These are phyloP conservation scores for Oceanodroma leucorhoa DNA, from an alignment of 2,797 vertebrate genomes.

Conservation along the genomic window DNA sequence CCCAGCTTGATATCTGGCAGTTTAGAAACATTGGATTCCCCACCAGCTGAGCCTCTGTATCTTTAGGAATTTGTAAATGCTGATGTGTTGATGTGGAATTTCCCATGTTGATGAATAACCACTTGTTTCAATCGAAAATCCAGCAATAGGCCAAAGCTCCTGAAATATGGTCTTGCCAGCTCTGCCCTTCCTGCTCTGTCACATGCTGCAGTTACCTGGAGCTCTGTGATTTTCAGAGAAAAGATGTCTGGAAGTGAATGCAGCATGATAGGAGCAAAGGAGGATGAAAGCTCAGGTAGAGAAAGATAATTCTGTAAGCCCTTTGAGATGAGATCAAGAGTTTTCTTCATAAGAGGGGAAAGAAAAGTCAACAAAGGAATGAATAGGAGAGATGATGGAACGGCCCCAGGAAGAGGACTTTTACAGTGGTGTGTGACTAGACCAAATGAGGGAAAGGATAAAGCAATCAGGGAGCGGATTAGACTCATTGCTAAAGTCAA, in stretches of 20 bases:
- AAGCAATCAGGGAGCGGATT: background rate
- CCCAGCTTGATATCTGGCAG: background rate
- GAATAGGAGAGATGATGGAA: background rate
- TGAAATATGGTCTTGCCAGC: background rate
- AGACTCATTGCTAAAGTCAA: background rate
- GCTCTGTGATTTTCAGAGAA: background rate
- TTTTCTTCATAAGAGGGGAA: background rate
- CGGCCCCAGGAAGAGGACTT: background rate
- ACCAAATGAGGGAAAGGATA: background rate
- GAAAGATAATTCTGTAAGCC: background rate
- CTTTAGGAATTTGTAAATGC: background rate
- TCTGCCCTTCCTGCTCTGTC: background rate
- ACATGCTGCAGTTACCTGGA: fast-evolving
- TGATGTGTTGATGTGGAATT: background rate
- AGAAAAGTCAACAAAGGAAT: background rate
- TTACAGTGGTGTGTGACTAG: background rate
- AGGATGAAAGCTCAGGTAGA: background rate
- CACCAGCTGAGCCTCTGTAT: background rate
- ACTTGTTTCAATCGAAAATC: background rate
- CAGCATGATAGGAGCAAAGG: background rate
- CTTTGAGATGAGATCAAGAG: background rate
- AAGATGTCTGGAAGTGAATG: background rate
- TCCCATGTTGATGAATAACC: background rate
- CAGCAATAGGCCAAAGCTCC: background rate
- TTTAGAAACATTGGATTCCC: background rate